Evolutionary conservation across 1,140 invertebrate species (phyloP).

Genomic region (Hypsibius dujardini): DNA sequence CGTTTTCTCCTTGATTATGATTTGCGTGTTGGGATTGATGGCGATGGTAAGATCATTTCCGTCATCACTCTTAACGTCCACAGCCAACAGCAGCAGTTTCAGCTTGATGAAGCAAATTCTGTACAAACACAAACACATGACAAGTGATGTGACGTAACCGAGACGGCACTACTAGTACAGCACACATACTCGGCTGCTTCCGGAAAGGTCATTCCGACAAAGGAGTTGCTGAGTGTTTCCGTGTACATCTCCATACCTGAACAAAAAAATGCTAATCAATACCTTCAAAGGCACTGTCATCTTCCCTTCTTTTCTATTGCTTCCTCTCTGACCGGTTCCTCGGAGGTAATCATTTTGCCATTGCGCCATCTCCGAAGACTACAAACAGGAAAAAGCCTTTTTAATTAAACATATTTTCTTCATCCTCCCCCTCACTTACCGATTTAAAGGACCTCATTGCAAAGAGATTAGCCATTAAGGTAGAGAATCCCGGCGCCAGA

Average conservation of each 20-base stretch:
- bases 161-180: slow-evolving; percentile 18
- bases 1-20: slow-evolving; percentile 87
- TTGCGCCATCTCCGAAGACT: slow-evolving; percentile 94
- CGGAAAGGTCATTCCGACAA: slow-evolving; percentile 98
- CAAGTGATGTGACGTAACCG: too few species aligned
- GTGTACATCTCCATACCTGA: slow-evolving; percentile 94
- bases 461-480: slow-evolving; percentile 43
- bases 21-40: slow-evolving; percentile 84
- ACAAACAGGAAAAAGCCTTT: slow-evolving; percentile 22
- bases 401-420: too few species aligned
- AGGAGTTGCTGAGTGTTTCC: slow-evolving; percentile 94
- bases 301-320: too few species aligned
- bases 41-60: slow-evolving; percentile 89
- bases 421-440: too few species aligned
- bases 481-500: slow-evolving; percentile 43
- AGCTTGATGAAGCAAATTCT: slow-evolving; percentile 98
- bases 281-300: too few species aligned
- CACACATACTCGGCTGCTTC: slow-evolving; percentile 93
- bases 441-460: slow-evolving; percentile 39
- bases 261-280: too few species aligned
- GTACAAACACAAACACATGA: slow-evolving; percentile 26
- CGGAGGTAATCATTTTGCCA: slow-evolving; percentile 99
- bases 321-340: slow-evolving; percentile 56
- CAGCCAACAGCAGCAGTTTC: slow-evolving; percentile 85
- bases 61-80: slow-evolving; percentile 87